A percentile compares a stretch with the other conserved stretches of the same genome.
Conservation (phyloP, 2,888 invertebrate species). For the Fragum fragum region DNA sequence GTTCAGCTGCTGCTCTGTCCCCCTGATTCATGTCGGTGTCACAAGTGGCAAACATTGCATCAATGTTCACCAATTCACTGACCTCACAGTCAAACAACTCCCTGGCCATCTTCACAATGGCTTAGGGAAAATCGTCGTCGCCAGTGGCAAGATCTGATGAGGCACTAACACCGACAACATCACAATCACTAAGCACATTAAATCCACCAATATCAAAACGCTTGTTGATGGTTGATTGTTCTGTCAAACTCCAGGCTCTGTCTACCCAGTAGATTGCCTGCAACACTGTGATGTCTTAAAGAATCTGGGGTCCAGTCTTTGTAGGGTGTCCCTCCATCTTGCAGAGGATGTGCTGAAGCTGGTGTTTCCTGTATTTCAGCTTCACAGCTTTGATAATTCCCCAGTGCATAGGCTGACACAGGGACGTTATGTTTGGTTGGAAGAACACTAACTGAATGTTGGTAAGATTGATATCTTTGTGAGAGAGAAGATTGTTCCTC, state of each 20-base stretch:
- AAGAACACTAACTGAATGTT: too few species aligned
- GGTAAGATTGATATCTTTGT: conserved; percentile 54
- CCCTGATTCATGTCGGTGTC: conserved; percentile 33
- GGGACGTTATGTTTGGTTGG: conserved; percentile 52
- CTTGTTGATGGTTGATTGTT: not conserved
- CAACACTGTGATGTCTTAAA: conserved; percentile 28
- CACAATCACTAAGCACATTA: not conserved
- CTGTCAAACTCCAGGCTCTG: conserved; percentile 4
- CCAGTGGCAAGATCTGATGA: not conserved
- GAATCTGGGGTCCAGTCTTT: conserved; percentile 22
- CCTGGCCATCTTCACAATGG: conserved; percentile 10
- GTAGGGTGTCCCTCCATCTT: conserved; percentile 34
- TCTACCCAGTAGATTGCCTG: conserved; percentile 51
- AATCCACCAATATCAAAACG: conserved; percentile 36
- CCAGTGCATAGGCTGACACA: conserved; percentile 46
- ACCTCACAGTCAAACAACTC: conserved; percentile 37
- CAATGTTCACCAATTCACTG: conserved; percentile 5
- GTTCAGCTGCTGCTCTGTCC: conserved; percentile 24
- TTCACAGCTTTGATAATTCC: conserved; percentile 56
- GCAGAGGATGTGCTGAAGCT: conserved; percentile 24
- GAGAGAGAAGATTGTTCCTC: conserved; percentile 43
- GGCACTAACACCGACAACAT: not conserved
- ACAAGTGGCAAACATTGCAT: conserved; percentile 32
- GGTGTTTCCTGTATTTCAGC: conserved; percentile 45
- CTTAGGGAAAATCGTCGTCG: conserved; percentile 23